These are phyloP conservation scores for Cremastobaeus sp. DNA, from an alignment of 2,888 invertebrate genomes.

Conservation along the genomic window DNA sequence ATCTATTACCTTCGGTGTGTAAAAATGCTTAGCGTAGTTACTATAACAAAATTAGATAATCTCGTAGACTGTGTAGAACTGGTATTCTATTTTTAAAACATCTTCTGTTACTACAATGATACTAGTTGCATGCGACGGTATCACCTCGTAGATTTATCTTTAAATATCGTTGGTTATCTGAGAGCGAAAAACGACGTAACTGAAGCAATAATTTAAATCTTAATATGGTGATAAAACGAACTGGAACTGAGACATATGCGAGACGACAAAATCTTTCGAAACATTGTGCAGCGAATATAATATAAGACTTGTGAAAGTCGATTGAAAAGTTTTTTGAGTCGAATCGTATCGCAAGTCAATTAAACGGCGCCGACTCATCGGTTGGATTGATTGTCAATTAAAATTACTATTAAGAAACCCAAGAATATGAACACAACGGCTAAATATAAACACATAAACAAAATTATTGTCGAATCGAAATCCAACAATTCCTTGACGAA, in stretches of 20 bases:
- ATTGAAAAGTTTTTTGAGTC: too few species aligned
- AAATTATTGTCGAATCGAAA: not conserved
- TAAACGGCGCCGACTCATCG: too few species aligned
- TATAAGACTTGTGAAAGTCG: too few species aligned
- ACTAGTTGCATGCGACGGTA: conserved; percentile 53
- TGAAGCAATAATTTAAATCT: not conserved
- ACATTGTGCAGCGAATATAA: too few species aligned
- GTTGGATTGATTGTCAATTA: too few species aligned
- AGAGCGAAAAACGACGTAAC: not conserved
- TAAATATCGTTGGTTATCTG: conserved; percentile 23
- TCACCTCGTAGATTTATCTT: conserved; percentile 44
- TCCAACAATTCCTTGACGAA: too few species aligned
- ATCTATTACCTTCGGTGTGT: conserved; percentile 43
- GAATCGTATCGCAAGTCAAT: too few species aligned
- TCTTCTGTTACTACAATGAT: conserved; percentile 54
- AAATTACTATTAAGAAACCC: too few species aligned
- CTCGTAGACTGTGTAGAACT: conserved; percentile 49
- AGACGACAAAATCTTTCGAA: too few species aligned
- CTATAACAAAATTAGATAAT: conserved; percentile 56
- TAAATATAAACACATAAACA: not conserved
- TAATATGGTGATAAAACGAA: too few species aligned
- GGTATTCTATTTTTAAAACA: conserved; percentile 57
- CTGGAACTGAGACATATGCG: too few species aligned
- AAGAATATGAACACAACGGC: too few species aligned
- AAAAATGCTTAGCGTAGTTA: conserved; percentile 34